phyloP scores from a whole-genome alignment of 2,797 vertebrate genomes.

The Leptoclinus maculatus region DNA sequence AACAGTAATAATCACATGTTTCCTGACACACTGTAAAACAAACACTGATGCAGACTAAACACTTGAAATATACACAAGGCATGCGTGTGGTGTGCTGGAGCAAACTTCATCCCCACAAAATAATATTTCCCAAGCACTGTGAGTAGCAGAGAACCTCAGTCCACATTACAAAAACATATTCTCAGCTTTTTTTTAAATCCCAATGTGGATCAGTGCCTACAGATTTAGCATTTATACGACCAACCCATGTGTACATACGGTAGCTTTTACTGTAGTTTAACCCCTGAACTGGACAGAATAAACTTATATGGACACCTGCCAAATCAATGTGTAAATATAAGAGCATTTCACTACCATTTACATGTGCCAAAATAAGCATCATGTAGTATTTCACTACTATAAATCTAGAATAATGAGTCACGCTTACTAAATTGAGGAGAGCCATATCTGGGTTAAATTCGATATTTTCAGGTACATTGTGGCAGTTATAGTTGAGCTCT shows the following conservation, averaged over 20 bases:
- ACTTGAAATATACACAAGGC: constrained; percentile 31
- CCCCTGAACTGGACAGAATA: background rate
- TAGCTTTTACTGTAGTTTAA: background rate
- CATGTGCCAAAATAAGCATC: background rate
- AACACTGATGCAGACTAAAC: constrained; percentile 48
- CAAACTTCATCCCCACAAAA: constrained; percentile 27
- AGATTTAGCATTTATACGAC: constrained; percentile 6
- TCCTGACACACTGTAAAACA: constrained; percentile 38
- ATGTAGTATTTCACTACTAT: background rate
- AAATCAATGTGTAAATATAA: background rate
- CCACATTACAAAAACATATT: constrained; percentile 28
- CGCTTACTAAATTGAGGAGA: background rate
- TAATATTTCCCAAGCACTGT: constrained; percentile 20
- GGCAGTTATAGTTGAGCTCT: constrained; percentile 25
- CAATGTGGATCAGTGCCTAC: background rate
- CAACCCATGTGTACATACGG: background rate
- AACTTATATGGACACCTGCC: background rate
- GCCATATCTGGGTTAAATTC: background rate
- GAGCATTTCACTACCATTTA: background rate
- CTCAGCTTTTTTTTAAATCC: constrained; percentile 18
- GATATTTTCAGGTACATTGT: constrained; percentile 9
- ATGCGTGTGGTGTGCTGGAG: constrained; percentile 22
- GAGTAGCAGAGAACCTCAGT: constrained; percentile 35
- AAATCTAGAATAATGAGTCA: background rate
- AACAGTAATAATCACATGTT: constrained; percentile 17